phyloP scores from a whole-genome alignment of 2,888 invertebrate species.

The Oscheius sp. region DNA sequence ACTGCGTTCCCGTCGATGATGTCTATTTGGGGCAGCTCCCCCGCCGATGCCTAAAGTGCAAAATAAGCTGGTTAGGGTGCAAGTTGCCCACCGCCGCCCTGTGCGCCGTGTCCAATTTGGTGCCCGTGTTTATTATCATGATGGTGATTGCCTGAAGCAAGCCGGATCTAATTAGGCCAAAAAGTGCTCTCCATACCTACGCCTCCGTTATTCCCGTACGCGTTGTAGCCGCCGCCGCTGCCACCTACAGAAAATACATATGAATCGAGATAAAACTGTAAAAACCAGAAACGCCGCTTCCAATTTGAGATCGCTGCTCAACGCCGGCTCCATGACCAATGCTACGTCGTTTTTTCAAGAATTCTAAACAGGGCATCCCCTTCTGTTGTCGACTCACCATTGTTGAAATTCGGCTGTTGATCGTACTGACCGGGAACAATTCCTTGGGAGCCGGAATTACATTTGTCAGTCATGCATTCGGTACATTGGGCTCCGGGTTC shows the following conservation, averaged over 20 bases:
- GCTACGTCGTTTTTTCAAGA: background rate
- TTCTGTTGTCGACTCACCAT: conserved; percentile 1
- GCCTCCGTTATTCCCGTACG: conserved; percentile 23
- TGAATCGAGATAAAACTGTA: background rate
- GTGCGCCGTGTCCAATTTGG: conserved; percentile 24
- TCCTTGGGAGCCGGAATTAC: conserved; percentile 6
- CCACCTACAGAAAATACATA: background rate
- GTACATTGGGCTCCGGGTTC: conserved; percentile 1
- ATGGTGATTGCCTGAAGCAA: conserved; percentile 19
- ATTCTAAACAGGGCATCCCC: background rate
- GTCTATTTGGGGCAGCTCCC: conserved; percentile 27
- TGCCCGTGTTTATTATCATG: conserved; percentile 18
- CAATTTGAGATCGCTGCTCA: conserved; percentile 14
- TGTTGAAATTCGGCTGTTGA: background rate
- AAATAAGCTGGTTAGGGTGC: background rate
- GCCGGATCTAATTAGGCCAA: background rate
- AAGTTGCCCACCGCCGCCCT: conserved; percentile 14
- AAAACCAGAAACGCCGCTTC: conserved; percentile 30
- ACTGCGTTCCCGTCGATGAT: conserved; percentile 12
- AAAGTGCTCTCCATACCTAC: background rate
- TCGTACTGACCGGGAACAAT: background rate
- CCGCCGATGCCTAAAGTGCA: conserved; percentile 24
- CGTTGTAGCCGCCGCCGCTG: conserved; percentile 14
- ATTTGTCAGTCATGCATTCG: conserved; percentile 6
- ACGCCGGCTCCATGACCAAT: conserved; percentile 31